A percentile compares a stretch with the other conserved stretches of the same genome.
phyloP scores from a whole-genome alignment of 1,140 invertebrate species.

The Sitobion miscanthi region DNA sequence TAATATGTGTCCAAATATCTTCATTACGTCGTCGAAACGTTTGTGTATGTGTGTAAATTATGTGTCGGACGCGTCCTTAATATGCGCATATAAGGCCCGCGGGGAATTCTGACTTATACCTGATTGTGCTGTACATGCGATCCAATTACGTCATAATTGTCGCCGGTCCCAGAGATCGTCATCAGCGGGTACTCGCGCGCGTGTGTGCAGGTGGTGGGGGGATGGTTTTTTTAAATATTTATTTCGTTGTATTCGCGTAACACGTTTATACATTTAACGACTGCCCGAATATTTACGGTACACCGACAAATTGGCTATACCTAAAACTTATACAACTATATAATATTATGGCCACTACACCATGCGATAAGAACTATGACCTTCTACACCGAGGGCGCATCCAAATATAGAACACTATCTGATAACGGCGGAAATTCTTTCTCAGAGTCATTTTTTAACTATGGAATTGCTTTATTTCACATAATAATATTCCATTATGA shows the following conservation, averaged over 20 bases:
- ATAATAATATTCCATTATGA: no score
- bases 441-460: no score
- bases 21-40: not conserved
- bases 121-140: not conserved
- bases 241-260: not conserved
- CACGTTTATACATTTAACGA: not conserved
- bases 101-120: constrained; percentile 10
- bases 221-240: not conserved
- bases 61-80: not conserved
- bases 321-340: not conserved
- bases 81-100: not conserved
- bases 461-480: no score
- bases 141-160: constrained; percentile 48
- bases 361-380: not conserved
- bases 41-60: not conserved
- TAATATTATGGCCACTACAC: not conserved
- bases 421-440: not conserved
- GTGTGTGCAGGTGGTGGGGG: not conserved
- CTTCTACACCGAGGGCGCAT: not conserved
- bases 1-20: constrained; percentile 48
- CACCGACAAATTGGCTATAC: constrained; percentile 5
- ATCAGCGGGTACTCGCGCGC: not conserved
- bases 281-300: not conserved
- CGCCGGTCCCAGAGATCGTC: constrained; percentile 6
- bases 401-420: not conserved